Evolutionary conservation across 2,797 vertebrate species (phyloP), one percentile per base, ranked within the genome.

Genomic region (Anas bernieri): DNA sequence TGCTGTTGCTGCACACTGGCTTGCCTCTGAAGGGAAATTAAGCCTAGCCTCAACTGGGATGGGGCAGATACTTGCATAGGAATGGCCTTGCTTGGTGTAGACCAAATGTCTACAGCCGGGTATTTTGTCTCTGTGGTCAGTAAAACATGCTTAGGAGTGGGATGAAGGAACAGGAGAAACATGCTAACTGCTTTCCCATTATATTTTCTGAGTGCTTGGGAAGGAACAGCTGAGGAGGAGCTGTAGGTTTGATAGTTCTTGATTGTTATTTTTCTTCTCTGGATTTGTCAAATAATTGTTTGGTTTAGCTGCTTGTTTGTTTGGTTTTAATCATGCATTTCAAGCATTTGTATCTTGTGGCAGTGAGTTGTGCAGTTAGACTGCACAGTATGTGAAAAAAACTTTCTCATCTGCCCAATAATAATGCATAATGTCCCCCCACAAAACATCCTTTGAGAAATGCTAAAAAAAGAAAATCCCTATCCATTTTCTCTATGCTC

Each of bases 1-100:
- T 3, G 1, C 41, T 76, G 0, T 61, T 81, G 30, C 43, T 90
- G 33, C 1, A 4, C 17, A 45, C 22, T 0, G 0, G 14, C 23
- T 83, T 81, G 17, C 21, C 25, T 78, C 4, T 56, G 59, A 43
- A 41, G 68, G 79, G 61, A 56, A 39, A 30, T 41, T 43, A 56
- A 92, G 59, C 28, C 11, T 11, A 59, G 43, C 23, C 28, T 75
- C 58, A 58, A 8, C 48, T 54, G 21, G 58, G 22, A n/a, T 5
- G 41, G 50, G 54, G 8, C 17, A 58, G n/a, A 33, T 35, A 25
- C 48, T 48, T 83, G 10, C 21, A 2, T 9, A 37, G 26, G 35
- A 74, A 31, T 63, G 61, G 15, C n/a, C 46, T 66, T 61, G 22
- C 58, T 41, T 78, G 62, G 43, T 52, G 39, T 31, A 80, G 35